Evolutionary conservation across 2,113 vertebrate species (phyloP).

Genomic region (Myrmophylax atrothorax): DNA sequence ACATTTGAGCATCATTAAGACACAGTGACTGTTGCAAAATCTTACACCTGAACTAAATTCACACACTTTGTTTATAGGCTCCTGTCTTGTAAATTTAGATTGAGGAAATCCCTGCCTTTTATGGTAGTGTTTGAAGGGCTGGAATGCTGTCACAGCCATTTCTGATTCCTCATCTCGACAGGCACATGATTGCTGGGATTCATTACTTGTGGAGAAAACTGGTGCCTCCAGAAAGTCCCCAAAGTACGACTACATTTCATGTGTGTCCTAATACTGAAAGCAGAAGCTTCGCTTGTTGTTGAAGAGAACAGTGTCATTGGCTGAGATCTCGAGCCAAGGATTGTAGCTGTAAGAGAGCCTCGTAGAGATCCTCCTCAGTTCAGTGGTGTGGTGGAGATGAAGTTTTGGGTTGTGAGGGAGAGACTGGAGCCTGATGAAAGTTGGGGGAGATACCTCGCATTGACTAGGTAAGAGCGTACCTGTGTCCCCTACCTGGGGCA

Average conservation of each 20-base stretch:
- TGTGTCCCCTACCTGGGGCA: background rate
- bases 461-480: constrained; percentile 15
- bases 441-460: background rate
- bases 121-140: constrained; percentile 43
- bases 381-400: constrained; percentile 7
- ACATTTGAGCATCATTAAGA: background rate
- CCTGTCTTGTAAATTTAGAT: constrained; percentile 19
- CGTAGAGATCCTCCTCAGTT: background rate
- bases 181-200: constrained; percentile 56
- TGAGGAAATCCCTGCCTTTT: constrained; percentile 62
- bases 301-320: background rate
- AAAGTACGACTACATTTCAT: background rate
- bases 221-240: constrained; percentile 61
- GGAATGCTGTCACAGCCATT: constrained; percentile 58
- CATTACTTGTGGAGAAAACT: constrained; percentile 57
- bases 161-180: constrained; percentile 30
- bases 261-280: constrained; percentile 58
- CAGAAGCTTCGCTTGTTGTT: constrained; percentile 1
- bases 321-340: background rate
- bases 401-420: constrained; percentile 1
- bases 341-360: background rate
- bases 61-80: constrained; percentile 14
- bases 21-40: background rate
- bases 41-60: constrained; percentile 35
- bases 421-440: background rate